A percentile compares a stretch with the other conserved stretches of the same genome.
Evolutionary conservation across 2,888 invertebrate species (phyloP).

Genomic region (Drosophila testacea): DNA sequence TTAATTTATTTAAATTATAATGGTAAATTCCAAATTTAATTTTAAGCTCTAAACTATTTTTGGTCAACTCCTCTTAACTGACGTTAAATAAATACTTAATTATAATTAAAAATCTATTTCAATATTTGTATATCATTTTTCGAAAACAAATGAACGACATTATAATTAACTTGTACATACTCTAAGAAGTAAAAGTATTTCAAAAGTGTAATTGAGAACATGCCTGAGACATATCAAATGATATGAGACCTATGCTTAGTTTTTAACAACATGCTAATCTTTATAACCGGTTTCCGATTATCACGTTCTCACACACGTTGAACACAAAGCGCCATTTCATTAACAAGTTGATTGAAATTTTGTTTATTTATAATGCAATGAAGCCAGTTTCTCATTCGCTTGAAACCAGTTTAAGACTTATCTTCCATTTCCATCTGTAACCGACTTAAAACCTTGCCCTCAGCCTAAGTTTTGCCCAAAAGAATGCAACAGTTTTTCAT

Average conservation of each 20-base stretch:
- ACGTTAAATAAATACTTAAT: no score
- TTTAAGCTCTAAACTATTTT: no score
- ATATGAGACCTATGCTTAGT: not conserved
- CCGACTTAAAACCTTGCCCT: conserved; percentile 9
- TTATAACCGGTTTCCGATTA: conserved; percentile 43
- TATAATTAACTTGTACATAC: no score
- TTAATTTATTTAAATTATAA: no score
- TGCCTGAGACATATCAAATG: not conserved
- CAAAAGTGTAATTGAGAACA: not conserved
- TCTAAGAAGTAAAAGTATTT: not conserved
- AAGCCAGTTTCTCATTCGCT: conserved; percentile 23
- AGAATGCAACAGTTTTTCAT: conserved; percentile 64
- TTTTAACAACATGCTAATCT: conserved; percentile 2
- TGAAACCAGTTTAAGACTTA: conserved; percentile 59
- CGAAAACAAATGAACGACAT: no score
- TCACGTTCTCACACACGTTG: conserved; percentile 22
- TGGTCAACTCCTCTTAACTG: no score
- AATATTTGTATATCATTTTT: no score
- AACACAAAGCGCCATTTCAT: conserved; percentile 25
- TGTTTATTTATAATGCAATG: conserved; percentile 32
- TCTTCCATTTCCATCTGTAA: conserved; percentile 41
- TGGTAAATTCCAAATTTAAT: no score
- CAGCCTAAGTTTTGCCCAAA: conserved; percentile 15
- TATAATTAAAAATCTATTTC: no score
- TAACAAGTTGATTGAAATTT: conserved; percentile 68